These are phyloP conservation scores for Betta splendens DNA, from an alignment of 2,797 vertebrate genomes.

Conservation along the genomic window DNA sequence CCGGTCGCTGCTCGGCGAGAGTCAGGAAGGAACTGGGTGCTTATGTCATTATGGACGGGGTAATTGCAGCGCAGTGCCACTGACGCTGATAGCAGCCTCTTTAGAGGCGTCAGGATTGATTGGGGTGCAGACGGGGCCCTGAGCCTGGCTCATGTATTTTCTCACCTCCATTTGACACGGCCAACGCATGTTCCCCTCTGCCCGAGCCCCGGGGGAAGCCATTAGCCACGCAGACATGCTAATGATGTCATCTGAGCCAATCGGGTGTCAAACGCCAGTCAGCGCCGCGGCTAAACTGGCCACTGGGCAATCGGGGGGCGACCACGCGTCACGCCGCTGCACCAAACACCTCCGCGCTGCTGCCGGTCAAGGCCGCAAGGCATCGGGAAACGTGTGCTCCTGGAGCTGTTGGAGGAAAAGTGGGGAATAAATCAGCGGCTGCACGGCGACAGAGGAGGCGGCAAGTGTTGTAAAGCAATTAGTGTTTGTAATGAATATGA, in stretches of 20 bases:
- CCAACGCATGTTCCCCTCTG: conserved; percentile 74
- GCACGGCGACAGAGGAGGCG: conserved; percentile 60
- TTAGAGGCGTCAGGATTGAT: conserved; percentile 80
- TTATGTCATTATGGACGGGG: conserved; percentile 80
- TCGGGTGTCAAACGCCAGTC: conserved; percentile 77
- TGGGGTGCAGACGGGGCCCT: conserved; percentile 66
- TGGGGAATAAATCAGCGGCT: conserved; percentile 54
- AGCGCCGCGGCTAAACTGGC: conserved; percentile 68
- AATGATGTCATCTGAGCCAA: conserved; percentile 84
- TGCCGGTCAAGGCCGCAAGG: conserved; percentile 33
- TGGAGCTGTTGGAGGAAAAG: conserved; percentile 28
- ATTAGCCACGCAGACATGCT: conserved; percentile 84
- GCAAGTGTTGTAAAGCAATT: conserved; percentile 63
- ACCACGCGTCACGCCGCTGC: conserved; percentile 44
- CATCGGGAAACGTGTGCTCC: conserved; percentile 39
- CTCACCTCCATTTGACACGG: conserved; percentile 81
- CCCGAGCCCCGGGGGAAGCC: conserved; percentile 69
- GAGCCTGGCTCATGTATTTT: conserved; percentile 84
- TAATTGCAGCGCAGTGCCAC: conserved; percentile 80
- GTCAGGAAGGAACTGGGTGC: conserved; percentile 78
- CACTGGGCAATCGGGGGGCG: conserved; percentile 64
- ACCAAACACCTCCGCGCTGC: conserved; percentile 47
- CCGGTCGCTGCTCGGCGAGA: conserved; percentile 37
- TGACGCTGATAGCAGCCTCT: conserved; percentile 81
- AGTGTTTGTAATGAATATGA: conserved; percentile 56